Percentiles rank a stretch among this genome's conserved stretches.
phyloP scores from a whole-genome alignment of 2,797 vertebrate genomes.

The Enteromius mattozi region DNA sequence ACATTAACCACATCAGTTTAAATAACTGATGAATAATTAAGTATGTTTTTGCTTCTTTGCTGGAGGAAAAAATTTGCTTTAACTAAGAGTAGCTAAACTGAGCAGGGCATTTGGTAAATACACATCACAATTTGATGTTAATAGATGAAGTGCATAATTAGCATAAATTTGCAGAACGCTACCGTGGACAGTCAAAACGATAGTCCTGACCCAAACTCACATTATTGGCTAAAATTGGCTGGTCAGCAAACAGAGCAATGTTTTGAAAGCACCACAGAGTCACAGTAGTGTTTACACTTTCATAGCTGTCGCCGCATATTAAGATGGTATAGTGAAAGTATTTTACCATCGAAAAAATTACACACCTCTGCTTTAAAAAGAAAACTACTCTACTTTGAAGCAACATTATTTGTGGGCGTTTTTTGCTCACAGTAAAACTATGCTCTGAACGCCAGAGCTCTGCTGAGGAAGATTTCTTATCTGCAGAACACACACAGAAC shows the following conservation, averaged over 20 bases:
- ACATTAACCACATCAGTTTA: not conserved
- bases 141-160: not conserved
- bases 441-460: not conserved
- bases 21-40: constrained; percentile 13
- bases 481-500: not conserved
- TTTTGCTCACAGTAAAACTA: not conserved
- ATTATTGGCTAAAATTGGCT: too few relatives aligned
- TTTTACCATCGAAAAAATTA: not conserved
- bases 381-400: not conserved
- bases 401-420: not conserved
- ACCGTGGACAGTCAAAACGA: not conserved
- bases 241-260: not conserved
- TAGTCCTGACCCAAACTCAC: not conserved
- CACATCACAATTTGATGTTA: not conserved
- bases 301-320: not conserved
- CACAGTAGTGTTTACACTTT: not conserved
- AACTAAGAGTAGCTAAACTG: not conserved
- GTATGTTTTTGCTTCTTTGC: not conserved
- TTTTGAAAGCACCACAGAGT: not conserved
- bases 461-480: constrained; percentile 5
- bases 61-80: not conserved
- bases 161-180: not conserved
- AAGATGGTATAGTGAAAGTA: not conserved
- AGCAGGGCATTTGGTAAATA: not conserved
- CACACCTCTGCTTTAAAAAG: not conserved